Base-by-base conservation (phyloP, 1,140 invertebrate species). In the Pseudoatta argentina region DNA sequence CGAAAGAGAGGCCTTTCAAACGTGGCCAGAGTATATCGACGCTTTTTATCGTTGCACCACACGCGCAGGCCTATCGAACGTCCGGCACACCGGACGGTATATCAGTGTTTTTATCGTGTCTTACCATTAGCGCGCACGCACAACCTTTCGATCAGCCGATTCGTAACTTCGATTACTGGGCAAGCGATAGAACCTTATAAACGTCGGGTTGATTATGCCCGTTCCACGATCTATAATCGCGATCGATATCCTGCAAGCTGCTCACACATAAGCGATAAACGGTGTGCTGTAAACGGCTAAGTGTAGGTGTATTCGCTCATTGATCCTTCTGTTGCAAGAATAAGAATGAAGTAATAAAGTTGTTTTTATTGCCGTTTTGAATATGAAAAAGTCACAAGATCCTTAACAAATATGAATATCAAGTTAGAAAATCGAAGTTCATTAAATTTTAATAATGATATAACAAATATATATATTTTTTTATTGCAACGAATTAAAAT, bases 91-190 rank as follows among this genome's bases (percentile, higher is more conserved):
- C 39, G 48, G 85, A 72, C 77, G 77, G 66, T 86, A 78, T 82
- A 71, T 86, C 77, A 81, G 67, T 18, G n/a, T 79, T 88, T 88
- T 86, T 82, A 77, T 77, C 78, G 71, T 81, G 78, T 61, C 66
- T 69, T 27, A 86, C 77, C 48, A 88, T 88, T 88, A 87, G 69
- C 64, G 77, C 76, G 71, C 76, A 83, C 77, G 64, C 78, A 76
- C 78, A 78, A 88, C 87, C 87, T 88, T 87, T 88, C 86, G 77
- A 88, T 83, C 86, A 86, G 55, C 51, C 85, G 87, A 88, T 88
- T 86, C 85, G 87, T 77, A 79, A 79, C 75, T 86, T 30, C 82
- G 82, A 86, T 67, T 78, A 85, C 75, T 53, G 85, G 48, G 27
- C 85, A 53, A 61, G 39, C 85, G 71, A 88, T 87, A 87, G 81